Base-by-base conservation (phyloP, 2,888 invertebrate genomes). In the Ramazzottius varieornatus region DNA sequence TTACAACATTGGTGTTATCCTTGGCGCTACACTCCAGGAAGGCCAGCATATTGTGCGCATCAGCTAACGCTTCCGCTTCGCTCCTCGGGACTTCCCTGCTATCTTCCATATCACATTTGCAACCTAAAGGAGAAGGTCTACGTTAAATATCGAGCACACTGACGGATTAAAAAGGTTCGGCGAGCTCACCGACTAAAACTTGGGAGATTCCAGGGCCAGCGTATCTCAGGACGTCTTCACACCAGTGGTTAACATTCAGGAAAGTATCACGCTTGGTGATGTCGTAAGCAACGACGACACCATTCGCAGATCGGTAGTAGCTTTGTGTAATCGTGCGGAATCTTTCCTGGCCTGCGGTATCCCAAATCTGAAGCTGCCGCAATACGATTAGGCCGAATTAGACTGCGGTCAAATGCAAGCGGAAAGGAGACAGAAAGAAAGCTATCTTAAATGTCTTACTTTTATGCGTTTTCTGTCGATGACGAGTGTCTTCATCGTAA, bases 251-350 rank as follows among this genome's bases (percentile, higher is more conserved):
- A 66, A 94, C 80, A 70, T 86, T 90, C 68, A 89, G 81, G 78
- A 93, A 94, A 63, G 91, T 86, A 65, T 89, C 84, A 67, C 88
- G 80, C 74, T 90, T 92, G 67, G 93, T 92, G 69, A 94, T 88
- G 77, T 94, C 94, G 77, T 93, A 94, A 34, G 90, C 93, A 84
- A 94, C 84, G 70, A 94, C 87, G 68, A 94, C 92, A 70, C 92
- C 93, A 80, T 94, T 91, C 54, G 93, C 93, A 70, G 90, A 91
- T 73, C 94, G 83, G 78, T 93, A 94, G 75, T 93, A 93, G 75
- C 91, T 91, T 75, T 93, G 93, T 1, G 93, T 94, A 71, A 94
- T 93, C 2, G 93, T 93, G 68, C 93, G 83, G 78, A 94, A 93
- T 68, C 93, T 81, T 77, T 94, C 93, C 74, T 93, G 93, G 0